These are phyloP conservation scores for Lycophotia porphyrea DNA, from an alignment of 2,888 invertebrate genomes.

Conservation along the genomic window DNA sequence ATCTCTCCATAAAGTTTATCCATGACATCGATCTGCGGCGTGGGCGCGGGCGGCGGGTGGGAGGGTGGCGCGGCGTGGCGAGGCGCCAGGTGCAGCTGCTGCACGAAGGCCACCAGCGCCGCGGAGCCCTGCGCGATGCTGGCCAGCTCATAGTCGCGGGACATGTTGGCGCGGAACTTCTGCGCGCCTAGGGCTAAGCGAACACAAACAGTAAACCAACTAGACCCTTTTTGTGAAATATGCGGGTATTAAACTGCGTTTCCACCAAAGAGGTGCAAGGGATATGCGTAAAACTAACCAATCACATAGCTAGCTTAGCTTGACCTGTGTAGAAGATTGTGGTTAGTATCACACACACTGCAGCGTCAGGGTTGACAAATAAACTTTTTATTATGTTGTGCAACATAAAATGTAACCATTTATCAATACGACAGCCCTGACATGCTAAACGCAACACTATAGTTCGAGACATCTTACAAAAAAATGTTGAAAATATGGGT, in stretches of 20 bases:
- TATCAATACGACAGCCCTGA: background rate
- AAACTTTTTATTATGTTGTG: background rate
- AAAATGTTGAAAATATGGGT: background rate
- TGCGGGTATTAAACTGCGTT: background rate
- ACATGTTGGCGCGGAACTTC: constrained; percentile 95
- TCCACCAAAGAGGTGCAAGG: background rate
- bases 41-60: constrained; percentile 73
- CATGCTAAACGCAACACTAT: background rate
- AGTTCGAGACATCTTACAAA: background rate
- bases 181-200: constrained; percentile 92
- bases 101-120: constrained; percentile 93
- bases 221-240: background rate
- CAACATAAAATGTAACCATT: background rate
- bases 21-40: constrained; percentile 84
- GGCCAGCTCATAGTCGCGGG: constrained; percentile 93
- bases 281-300: background rate
- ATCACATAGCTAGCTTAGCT: background rate
- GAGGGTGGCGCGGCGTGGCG: constrained; percentile 74
- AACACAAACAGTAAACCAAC: background rate
- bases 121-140: constrained; percentile 94
- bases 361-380: background rate
- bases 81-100: constrained; percentile 92
- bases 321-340: background rate
- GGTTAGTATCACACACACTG: background rate
- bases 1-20: constrained; percentile 76